Base-by-base conservation (phyloP, 1,140 invertebrate species). In the Mya arenaria region DNA sequence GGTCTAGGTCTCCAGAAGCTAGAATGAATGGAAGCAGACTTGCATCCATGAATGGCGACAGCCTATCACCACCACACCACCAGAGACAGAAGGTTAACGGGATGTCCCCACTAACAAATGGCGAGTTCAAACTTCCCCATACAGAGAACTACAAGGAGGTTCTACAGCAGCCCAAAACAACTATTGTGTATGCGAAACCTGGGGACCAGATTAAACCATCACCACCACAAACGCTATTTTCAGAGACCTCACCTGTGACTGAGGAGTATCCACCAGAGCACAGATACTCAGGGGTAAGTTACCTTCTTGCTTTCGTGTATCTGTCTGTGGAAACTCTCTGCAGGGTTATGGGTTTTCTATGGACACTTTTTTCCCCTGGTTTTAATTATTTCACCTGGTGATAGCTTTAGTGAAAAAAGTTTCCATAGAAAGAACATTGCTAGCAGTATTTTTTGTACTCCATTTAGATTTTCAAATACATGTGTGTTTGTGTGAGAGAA, bases 111-210 rank as follows among this genome's bases (percentile, higher is more conserved):
- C 72, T 52, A 52, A n/a, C n/a, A n/a, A 72, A 74, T 75, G 80
- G 60, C 41, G 62, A 84, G 19, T 28, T 63, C 2, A 15, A 73
- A 55, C 41, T 82, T 30, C 66, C 65, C n/a, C 23, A 28, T 3
- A 71, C 65, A 25, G 77, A 80, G 39, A 80, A 73, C 30, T 63
- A 52, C 60, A 23, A 55, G 19, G 69, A 82, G 41, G 69, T 74
- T 36, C 28, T 77, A 32, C 19, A 48, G 48, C 48, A 77, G 15
- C 85, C 86, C 19, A 66, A 48, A 25, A 89, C 86, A 71, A 89
- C 89, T 13, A 87, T 88, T 44, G 83, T 90, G 15, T 89, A 87
- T 88, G 88, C 88, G 44, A 87, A 86, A 78, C 88, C 89, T 62
- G 85, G 83, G 62, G 89, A 90, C 65, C 58, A 84, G 19, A 90